These are phyloP conservation scores for Empidonax alnorum DNA, from an alignment of 2,113 vertebrate genomes.

Conservation along the genomic window DNA sequence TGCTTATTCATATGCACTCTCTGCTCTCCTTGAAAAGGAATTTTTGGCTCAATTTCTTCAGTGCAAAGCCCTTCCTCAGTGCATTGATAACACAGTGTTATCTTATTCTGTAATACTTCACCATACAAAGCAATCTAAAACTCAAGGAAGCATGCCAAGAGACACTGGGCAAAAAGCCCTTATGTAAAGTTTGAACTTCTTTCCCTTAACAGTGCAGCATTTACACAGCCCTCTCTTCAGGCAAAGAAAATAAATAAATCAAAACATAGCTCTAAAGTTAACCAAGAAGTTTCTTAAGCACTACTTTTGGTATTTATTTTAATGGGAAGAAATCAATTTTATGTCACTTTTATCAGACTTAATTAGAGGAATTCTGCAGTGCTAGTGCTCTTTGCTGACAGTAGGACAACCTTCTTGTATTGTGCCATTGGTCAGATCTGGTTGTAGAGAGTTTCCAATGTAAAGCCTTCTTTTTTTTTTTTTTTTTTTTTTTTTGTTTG, in stretches of 20 bases:
- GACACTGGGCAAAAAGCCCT: slow-evolving; percentile 45
- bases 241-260: slow-evolving; percentile 52
- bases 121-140: slow-evolving; percentile 57
- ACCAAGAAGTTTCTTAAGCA: background rate
- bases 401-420: background rate
- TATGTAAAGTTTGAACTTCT: slow-evolving; percentile 42
- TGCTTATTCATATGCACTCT: slow-evolving; percentile 18
- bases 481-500: background rate
- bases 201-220: slow-evolving; percentile 33
- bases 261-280: slow-evolving; percentile 30
- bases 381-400: background rate
- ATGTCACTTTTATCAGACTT: background rate
- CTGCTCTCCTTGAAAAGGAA: slow-evolving; percentile 53
- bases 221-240: slow-evolving; percentile 18
- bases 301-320: slow-evolving; percentile 13
- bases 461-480: background rate
- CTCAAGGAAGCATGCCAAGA: slow-evolving; percentile 41
- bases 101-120: slow-evolving; percentile 54
- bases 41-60: slow-evolving; percentile 27
- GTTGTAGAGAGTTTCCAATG: background rate
- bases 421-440: background rate
- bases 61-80: slow-evolving; percentile 9
- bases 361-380: background rate
- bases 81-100: slow-evolving; percentile 44
- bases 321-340: background rate